A percentile compares a stretch with the other conserved stretches of the same genome.
These are phyloP conservation scores for Cheirogaleus major DNA, from an alignment of 2,797 vertebrate species.

Conservation along the genomic window DNA sequence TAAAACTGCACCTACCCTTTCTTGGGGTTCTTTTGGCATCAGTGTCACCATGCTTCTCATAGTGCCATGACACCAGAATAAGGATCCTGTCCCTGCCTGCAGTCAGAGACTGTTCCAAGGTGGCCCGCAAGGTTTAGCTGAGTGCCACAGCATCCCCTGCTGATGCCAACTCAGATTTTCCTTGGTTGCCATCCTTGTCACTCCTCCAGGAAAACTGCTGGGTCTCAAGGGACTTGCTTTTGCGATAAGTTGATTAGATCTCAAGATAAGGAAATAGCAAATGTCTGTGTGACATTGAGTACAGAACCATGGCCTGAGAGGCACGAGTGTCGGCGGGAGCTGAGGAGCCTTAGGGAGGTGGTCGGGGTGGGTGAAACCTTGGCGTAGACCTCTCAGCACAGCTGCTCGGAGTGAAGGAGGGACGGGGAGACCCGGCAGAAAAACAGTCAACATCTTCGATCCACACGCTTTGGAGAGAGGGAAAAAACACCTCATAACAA, in stretches of 20 bases:
- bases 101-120: neutral
- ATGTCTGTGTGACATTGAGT: neutral
- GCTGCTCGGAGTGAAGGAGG: neutral
- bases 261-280: neutral
- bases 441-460: neutral
- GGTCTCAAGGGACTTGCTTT: neutral
- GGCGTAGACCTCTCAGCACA: neutral
- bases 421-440: neutral
- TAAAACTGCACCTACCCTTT: neutral
- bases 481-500: neutral
- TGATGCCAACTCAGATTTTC: neutral
- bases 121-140: rapidly evolving
- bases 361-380: neutral
- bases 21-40: neutral
- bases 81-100: neutral
- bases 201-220: neutral
- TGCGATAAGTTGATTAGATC: neutral
- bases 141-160: neutral
- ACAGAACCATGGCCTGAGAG: neutral
- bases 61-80: neutral
- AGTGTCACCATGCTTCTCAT: neutral
- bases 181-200: neutral
- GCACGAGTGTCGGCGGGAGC: neutral
- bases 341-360: neutral
- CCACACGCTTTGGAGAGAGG: neutral